phyloP scores from a whole-genome alignment of 2,113 vertebrate species.

The Sciurus niger region DNA sequence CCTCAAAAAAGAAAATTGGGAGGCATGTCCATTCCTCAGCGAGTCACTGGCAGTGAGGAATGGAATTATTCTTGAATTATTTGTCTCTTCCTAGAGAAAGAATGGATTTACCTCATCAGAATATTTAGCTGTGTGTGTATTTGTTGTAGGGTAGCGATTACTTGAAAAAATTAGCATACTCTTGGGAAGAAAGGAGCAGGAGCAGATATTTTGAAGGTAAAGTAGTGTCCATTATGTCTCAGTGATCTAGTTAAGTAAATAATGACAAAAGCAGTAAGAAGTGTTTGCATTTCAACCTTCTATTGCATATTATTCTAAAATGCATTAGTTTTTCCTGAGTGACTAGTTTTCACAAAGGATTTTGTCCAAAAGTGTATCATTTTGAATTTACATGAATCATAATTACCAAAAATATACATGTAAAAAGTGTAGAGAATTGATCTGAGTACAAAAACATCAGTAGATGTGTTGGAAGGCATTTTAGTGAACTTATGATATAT shows the following conservation, averaged over 20 bases:
- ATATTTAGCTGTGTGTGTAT: background rate
- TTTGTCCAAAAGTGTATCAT: background rate
- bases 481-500: background rate
- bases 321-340: background rate
- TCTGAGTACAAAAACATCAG: background rate
- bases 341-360: background rate
- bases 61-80: background rate
- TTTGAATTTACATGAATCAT: slow-evolving; percentile 14
- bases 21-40: background rate
- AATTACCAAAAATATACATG: background rate
- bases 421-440: background rate
- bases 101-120: background rate
- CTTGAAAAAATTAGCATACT: background rate
- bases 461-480: background rate
- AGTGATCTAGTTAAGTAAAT: slow-evolving; percentile 19
- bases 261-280: background rate
- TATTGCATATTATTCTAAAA: slow-evolving; percentile 22
- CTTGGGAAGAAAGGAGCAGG: background rate
- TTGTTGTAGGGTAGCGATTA: background rate
- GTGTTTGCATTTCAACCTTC: background rate
- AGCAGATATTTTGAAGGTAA: background rate
- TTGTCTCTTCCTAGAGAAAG: background rate
- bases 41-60: background rate
- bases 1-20: background rate
- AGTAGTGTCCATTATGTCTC: background rate